A percentile compares a stretch with the other conserved stretches of the same genome.
These are phyloP conservation scores for Meda fulgida DNA, from an alignment of 2,797 vertebrate species.

Conservation along the genomic window DNA sequence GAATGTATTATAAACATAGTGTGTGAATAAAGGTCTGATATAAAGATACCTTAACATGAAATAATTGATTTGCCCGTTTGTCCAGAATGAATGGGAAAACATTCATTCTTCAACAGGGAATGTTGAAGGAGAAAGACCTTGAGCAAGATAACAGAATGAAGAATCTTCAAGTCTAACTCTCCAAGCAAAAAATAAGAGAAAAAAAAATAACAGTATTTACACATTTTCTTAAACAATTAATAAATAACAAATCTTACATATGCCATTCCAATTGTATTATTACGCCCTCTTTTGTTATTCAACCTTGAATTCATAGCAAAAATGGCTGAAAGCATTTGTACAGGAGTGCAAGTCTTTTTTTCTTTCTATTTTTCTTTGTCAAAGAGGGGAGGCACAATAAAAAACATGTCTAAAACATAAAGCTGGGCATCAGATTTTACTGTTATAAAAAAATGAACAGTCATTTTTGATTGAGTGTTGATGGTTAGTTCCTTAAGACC, in stretches of 20 bases:
- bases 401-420: slow-evolving; percentile 33
- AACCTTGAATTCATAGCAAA: slow-evolving; percentile 26
- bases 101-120: slow-evolving; percentile 2
- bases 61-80: slow-evolving; percentile 13
- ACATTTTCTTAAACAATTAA: slow-evolving; percentile 52
- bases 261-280: slow-evolving; percentile 5
- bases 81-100: slow-evolving; percentile 15
- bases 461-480: slow-evolving; percentile 34
- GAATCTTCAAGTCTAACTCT: slow-evolving; percentile 57
- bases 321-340: slow-evolving; percentile 31
- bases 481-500: slow-evolving; percentile 41
- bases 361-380: not conserved
- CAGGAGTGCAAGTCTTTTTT: slow-evolving; percentile 30
- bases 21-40: not conserved
- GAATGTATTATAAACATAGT: not conserved
- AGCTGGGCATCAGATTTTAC: slow-evolving; percentile 40
- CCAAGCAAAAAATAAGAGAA: slow-evolving; percentile 40
- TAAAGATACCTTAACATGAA: slow-evolving; percentile 35
- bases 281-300: slow-evolving; percentile 31
- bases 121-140: slow-evolving; percentile 38
- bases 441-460: slow-evolving; percentile 46
- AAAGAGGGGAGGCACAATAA: slow-evolving; percentile 38
- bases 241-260: slow-evolving; percentile 36
- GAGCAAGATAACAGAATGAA: slow-evolving; percentile 74
- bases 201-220: slow-evolving; percentile 51